phyloP scores from a whole-genome alignment of 2,888 invertebrate genomes.

The Ariolimax columbianus region DNA sequence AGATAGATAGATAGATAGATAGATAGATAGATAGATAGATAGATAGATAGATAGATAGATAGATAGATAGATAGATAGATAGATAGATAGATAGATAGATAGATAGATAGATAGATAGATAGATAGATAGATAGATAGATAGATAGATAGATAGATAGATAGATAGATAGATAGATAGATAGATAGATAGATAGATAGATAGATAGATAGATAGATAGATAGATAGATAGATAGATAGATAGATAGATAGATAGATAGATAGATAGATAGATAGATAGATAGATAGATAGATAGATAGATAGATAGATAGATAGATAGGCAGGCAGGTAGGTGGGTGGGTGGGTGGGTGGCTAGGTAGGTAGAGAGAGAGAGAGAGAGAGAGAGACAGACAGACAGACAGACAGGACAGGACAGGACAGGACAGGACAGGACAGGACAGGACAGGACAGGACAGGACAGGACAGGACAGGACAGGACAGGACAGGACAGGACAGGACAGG shows the following conservation, averaged over 20 bases:
- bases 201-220: constrained; percentile 14
- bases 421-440: neutral
- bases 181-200: constrained; percentile 14
- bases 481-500: no score
- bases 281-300: no score
- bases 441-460: neutral
- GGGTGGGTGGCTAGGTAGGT: no score
- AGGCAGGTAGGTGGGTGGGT: no score
- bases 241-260: constrained; percentile 14
- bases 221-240: constrained; percentile 14
- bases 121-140: constrained; percentile 7
- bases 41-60: no score
- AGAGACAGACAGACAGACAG: neutral
- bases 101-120: neutral
- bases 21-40: neutral
- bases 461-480: no score
- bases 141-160: constrained; percentile 14
- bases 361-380: no score
- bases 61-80: no score
- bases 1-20: constrained; percentile 8
- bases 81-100: neutral
- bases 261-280: constrained; percentile 14
- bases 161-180: constrained; percentile 14
- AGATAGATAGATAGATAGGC: no score
- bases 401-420: no score